Percentiles rank a stretch among this genome's conserved stretches.
Conservation (phyloP, 2,797 vertebrate species). For the Ispidina picta region DNA sequence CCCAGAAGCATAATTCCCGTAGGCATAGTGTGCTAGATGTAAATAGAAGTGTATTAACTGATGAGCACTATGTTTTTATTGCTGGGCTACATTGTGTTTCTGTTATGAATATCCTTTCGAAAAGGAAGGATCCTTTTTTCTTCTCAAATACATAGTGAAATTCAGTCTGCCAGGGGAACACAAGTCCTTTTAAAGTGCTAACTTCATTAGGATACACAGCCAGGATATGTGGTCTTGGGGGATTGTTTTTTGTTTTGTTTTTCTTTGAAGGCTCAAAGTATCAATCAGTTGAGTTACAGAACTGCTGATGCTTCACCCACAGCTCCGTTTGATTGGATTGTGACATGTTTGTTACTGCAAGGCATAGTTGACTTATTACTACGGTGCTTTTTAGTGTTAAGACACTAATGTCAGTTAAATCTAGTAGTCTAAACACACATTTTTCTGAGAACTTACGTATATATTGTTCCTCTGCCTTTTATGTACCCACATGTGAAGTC, state of each 20-base stretch:
- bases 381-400: neutral
- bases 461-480: neutral
- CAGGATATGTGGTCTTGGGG: neutral
- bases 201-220: neutral
- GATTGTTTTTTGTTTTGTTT: neutral
- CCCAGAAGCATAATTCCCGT: neutral
- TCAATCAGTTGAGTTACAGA: slow-evolving; percentile 14
- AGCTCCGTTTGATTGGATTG: neutral
- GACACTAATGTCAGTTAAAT: neutral
- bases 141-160: neutral
- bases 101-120: neutral
- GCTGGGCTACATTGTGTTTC: neutral
- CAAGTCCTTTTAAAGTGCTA: neutral
- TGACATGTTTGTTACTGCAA: slow-evolving; percentile 2
- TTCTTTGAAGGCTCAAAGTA: neutral
- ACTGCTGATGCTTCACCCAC: neutral
- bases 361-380: neutral
- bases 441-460: neutral
- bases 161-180: neutral
- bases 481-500: neutral
- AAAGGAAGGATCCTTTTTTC: neutral
- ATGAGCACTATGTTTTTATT: neutral
- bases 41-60: neutral
- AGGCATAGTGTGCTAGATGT: neutral
- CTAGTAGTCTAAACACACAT: neutral